Base-by-base conservation (phyloP, 2,113 vertebrate species). In the Neogobius melanostomus region DNA sequence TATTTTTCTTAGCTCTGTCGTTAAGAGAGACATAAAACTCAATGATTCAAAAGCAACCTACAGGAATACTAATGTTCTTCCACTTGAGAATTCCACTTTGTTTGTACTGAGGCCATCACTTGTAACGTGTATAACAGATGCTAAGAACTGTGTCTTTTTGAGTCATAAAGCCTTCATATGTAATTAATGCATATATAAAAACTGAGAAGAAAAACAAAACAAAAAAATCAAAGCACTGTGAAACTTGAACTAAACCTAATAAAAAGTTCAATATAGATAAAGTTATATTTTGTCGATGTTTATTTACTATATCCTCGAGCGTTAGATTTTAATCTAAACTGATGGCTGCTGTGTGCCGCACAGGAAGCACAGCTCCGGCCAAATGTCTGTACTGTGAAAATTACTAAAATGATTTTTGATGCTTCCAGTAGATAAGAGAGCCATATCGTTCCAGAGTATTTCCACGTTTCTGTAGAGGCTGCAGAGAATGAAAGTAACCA, bases 261-360 rank as follows among this genome's bases (percentile, higher is more conserved):
- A 60, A 71, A 79, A 61, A 61, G 59, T 61, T 44, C 15, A 15
- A 61, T 67, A 61, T 67, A 74, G 86, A 87, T 80, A 64, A 75
- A 64, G 76, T 86, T 66, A 46, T 3, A 64, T 68, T 79, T 82
- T 36, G 51, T 57, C 68, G 52, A 50, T 43, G 65, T 82, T 75
- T 59, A 17, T 79, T 87, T 77, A 83, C 68, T 76, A 42, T 62
- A 21, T 77, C 79, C 74, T 63, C 42, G 51, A 78, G 78, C 77
- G 67, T 76, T 76, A 69, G 51, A 87, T 84, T 66, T 74, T 21
- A 42, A 78, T 79, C 36, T 65, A 86, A 83, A 81, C 70, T 5
- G 6, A 16, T 49, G 76, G 71, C 15, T 54, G 15, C 44, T 70
- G 72, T 72, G 14, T 6, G 4, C 72, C 54, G 28, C 69, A 69